Evolutionary conservation across 2,888 invertebrate genomes (phyloP), one percentile per base, ranked within the genome.

Genomic region (Pterobdella sp.): DNA sequence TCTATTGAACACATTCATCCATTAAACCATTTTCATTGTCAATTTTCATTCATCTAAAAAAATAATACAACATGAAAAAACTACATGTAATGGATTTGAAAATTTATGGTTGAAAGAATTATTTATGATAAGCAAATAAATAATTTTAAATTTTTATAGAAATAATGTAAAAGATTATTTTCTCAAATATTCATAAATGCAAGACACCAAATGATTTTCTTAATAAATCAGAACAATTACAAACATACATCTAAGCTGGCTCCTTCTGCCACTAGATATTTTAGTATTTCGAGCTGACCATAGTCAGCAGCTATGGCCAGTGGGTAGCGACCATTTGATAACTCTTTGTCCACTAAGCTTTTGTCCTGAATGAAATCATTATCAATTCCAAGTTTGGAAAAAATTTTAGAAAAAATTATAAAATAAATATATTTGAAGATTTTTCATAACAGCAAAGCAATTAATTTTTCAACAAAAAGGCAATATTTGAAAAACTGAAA

Each of bases 221-320:
- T n/a, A n/a, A n/a, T n/a, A n/a, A n/a, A n/a, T n/a, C n/a, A n/a
- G n/a, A n/a, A n/a, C n/a, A n/a, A n/a, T n/a, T 1, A 70, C 31
- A 26, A 10, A 73, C 88, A 88, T 87, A 95, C 95, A 88, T 96
- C 93, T 14, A 94, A 90, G 86, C 94, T 88, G 67, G 94, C 95
- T 78, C 95, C 96, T 84, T 91, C 90, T 69, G 89, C 88, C 77
- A 96, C 86, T 77, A 97, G 87, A 85, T 91, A 94, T 82, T 91
- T 88, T 76, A 96, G 88, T 32, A 96, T 92, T 80, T 90, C 91
- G 72, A 87, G 87, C 83, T 97, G 96, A 0, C 96, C 96, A 85
- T 94, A 96, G 85, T 97, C 97, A 31, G 96, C 94, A 49, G 96
- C 96, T 76, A 81, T 93, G 82, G 94, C 91, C 73, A 96, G 87